Conservation (phyloP, 2,113 vertebrate genomes). For the Cercopithecus mona region DNA sequence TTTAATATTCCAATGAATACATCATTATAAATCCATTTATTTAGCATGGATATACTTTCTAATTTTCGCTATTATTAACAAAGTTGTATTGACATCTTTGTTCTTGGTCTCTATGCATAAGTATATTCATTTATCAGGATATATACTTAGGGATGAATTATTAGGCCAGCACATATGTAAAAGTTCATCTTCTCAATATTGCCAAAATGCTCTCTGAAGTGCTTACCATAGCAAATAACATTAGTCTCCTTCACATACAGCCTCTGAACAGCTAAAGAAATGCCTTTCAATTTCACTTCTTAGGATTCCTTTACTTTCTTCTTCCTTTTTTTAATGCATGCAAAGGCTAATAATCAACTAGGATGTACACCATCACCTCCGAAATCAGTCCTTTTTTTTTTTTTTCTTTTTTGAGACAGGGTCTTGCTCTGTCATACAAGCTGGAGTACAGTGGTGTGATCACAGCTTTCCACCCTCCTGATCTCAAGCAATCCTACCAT, state of each 20-base stretch:
- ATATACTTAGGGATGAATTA: not conserved
- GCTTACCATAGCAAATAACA: not conserved
- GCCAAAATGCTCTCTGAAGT: not conserved
- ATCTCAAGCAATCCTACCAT: too few species aligned
- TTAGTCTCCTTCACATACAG: not conserved
- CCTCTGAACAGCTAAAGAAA: not conserved
- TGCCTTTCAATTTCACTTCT: not conserved
- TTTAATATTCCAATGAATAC: not conserved
- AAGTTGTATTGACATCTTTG: not conserved
- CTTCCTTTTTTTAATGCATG: not conserved
- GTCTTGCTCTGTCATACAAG: too few species aligned
- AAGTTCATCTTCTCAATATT: not conserved
- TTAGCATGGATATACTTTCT: not conserved
- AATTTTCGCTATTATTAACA: slow-evolving; percentile 19
- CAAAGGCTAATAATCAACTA: not conserved
- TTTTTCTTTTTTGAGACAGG: too few species aligned
- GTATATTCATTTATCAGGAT: not conserved
- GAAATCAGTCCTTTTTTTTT: not conserved
- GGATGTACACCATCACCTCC: not conserved
- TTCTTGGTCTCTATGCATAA: not conserved
- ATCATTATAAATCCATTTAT: not conserved
- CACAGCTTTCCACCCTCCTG: too few species aligned
- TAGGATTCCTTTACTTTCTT: not conserved
- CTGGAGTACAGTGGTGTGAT: too few species aligned
- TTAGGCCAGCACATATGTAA: not conserved